Base-by-base conservation (phyloP, 2,888 invertebrate species). In the Drosophila longiperda region DNA sequence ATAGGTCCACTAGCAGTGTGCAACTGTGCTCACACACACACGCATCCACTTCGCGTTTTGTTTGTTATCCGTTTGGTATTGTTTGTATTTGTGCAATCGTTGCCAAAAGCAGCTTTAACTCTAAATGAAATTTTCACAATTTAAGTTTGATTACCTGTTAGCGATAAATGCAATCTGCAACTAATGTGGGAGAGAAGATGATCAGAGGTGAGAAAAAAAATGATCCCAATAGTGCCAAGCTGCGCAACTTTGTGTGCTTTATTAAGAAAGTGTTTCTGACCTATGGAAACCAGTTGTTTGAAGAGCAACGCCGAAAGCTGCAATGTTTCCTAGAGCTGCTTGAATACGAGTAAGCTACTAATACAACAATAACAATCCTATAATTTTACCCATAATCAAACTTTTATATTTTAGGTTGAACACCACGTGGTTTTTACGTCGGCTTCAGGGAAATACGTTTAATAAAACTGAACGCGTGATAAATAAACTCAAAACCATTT, bases 1-100 rank as follows among this genome's bases (percentile, higher is more conserved):
- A 59, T 40, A 62, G 73, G 65, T 73, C 60, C 62, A 67, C 48
- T 72, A 40, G 64, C 77, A 64, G 70, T 59, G 69, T 74, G 73
- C 67, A 71, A 71, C 71, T 73, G 74, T 69, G 75, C 65, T 29
- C 29, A 5, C 48, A 63, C 42, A 62, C 29, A 42, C 66, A 32
- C 42, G 17, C 20, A 20, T 45, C 32, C 66, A 15, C 38, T 38
- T 20, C 23, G 5, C 5, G 11, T 17, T 34, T 20, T 15, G 9
- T 23, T 15, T 23, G 34, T 34, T 34, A 20, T 7, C 12, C 15
- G 23, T 23, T 54, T 12, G 11, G 3, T 17, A 36, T 23, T 45
- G 45, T 12, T 42, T 20, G 6, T 15, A 17, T 9, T 45, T 20
- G 20, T 17, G 38, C 8, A 17, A 17, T 8, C 17, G 1, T 3